Evolutionary conservation across 2,113 vertebrate species (phyloP), one percentile per base, ranked within the genome.

Genomic region (Carassius auratus): DNA sequence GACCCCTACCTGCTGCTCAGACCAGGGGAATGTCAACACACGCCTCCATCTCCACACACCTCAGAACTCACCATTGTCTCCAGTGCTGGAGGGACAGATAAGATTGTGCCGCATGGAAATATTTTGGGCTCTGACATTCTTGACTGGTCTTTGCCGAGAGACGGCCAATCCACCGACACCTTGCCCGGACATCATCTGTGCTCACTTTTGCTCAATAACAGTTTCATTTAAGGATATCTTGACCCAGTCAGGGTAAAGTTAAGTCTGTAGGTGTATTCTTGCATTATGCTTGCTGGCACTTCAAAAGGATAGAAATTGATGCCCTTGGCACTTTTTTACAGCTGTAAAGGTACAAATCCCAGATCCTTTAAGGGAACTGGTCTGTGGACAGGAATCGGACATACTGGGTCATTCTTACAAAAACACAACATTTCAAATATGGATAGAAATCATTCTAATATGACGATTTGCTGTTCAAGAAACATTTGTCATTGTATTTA

Each of bases 1-100:
- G 15, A 36, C 68, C 55, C 64, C 42, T 73, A 79, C 57, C 84
- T 85, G 69, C 42, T 81, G 76, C 82, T 90, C 87, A 88, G 9
- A 26, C 61, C 69, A 6, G 62, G 89, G 86, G 90, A 91, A 93
- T 92, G 91, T 91, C 89, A 93, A 92, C 88, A 92, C 84, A 84
- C 87, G 81, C 55, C 80, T 55, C 77, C 84, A 48, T 79, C 66
- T 85, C 52, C 76, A 73, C 88, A 88, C 90, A 90, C 86, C 86
- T 90, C 82, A 78, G 59, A 76, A 84, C 57, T 89, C 68, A 6
- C 80, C 83, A 88, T 90, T 89, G 90, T 91, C 85, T 88, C 71
- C 68, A 59, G 48, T 17, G 69, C 64, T 76, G 12, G 38, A 52
- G 69, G 21, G 14, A 50, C 75, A 91, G 92, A 92, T 93, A 91